These are phyloP conservation scores for Andrena bucephala DNA, from an alignment of 2,888 invertebrate species.

Conservation along the genomic window DNA sequence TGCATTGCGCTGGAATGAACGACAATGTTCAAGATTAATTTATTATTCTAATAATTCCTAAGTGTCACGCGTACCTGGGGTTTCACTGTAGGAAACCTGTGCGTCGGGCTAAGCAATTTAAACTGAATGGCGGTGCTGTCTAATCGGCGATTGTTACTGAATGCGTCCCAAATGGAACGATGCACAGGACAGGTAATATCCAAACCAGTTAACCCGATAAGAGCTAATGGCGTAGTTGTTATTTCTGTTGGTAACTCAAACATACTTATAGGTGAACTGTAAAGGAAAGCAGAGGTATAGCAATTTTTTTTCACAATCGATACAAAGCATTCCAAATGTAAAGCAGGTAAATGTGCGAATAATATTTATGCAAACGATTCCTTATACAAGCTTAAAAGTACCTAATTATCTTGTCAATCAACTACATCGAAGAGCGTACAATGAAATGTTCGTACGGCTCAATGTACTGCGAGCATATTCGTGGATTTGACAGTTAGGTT, in stretches of 20 bases:
- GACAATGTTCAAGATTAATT: not conserved
- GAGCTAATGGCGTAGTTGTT: constrained; percentile 92
- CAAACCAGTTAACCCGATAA: constrained; percentile 95
- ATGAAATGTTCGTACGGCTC: not conserved
- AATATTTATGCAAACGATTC: not conserved
- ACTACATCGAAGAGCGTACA: constrained; percentile 37
- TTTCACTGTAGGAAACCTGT: constrained; percentile 95
- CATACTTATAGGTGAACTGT: constrained; percentile 68
- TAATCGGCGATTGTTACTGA: constrained; percentile 92
- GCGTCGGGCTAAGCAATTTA: constrained; percentile 92
- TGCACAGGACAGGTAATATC: constrained; percentile 95
- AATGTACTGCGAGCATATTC: not conserved
- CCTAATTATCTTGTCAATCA: constrained; percentile 5
- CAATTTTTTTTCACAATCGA: constrained; percentile 10
- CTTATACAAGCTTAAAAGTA: not conserved
- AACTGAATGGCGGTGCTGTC: constrained; percentile 94
- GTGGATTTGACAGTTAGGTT: constrained; percentile 54
- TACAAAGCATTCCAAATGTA: not conserved
- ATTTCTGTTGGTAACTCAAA: constrained; percentile 93
- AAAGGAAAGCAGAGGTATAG: not conserved
- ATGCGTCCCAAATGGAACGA: constrained; percentile 97
- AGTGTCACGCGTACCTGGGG: constrained; percentile 86
- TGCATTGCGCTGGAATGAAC: constrained; percentile 88
- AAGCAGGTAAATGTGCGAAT: not conserved
- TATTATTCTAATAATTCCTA: not conserved